Conservation (phyloP, 1,140 invertebrate genomes). For the Microplitis mediator region DNA sequence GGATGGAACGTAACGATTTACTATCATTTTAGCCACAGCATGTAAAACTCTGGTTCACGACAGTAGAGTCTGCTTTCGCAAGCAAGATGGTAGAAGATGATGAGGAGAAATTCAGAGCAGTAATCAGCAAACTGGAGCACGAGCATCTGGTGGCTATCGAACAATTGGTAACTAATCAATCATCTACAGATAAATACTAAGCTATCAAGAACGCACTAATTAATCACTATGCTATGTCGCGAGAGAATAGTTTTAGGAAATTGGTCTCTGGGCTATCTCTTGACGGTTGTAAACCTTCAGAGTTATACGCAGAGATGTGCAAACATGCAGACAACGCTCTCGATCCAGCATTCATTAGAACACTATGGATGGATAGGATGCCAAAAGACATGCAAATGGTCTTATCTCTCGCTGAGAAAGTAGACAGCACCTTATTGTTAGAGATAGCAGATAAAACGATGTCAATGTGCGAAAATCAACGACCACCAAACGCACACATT, state of each 20-base stretch:
- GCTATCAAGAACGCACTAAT: slow-evolving; percentile 6
- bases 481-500: neutral
- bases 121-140: neutral
- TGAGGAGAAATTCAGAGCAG: neutral
- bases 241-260: neutral
- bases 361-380: slow-evolving; percentile 3
- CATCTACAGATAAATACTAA: neutral
- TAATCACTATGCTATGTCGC: neutral
- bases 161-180: neutral
- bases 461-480: neutral
- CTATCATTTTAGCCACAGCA: slow-evolving; percentile 2
- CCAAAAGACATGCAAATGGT: neutral
- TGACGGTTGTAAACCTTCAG: neutral
- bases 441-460: neutral
- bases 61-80: neutral
- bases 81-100: neutral
- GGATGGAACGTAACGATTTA: neutral
- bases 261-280: neutral
- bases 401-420: neutral
- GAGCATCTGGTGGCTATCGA: neutral
- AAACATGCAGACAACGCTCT: neutral
- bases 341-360: neutral
- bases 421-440: neutral
- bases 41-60: slow-evolving; percentile 2
- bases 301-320: slow-evolving; percentile 6